Evolutionary conservation across 1,140 invertebrate genomes (phyloP).

Genomic region (Apis laboriosa): DNA sequence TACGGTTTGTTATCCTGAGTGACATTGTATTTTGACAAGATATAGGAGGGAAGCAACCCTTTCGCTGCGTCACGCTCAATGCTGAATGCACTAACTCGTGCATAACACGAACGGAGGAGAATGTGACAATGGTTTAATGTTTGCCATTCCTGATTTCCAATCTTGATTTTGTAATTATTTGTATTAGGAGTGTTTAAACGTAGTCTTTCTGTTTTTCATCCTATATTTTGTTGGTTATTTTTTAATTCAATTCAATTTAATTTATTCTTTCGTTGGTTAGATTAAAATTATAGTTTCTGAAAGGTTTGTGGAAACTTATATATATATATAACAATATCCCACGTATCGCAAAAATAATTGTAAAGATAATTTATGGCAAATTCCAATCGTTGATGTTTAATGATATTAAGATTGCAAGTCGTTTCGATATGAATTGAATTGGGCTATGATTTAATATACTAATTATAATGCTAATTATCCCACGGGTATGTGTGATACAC

Average conservation of each 20-base stretch:
- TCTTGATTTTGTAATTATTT: too few relatives aligned
- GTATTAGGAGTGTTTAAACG: too few relatives aligned
- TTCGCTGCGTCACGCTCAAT: neutral
- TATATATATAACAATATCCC: too few relatives aligned
- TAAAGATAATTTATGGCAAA: too few relatives aligned
- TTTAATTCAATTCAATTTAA: too few relatives aligned
- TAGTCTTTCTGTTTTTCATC: too few relatives aligned
- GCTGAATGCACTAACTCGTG: too few relatives aligned
- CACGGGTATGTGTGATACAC: neutral
- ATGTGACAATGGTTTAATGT: neutral
- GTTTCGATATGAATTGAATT: neutral
- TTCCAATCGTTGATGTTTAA: neutral
- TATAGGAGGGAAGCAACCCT: neutral
- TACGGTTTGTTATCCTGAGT: conserved; percentile 7
- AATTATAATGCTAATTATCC: neutral
- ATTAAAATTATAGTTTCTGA: too few relatives aligned
- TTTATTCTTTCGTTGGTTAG: too few relatives aligned
- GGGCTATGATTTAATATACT: neutral
- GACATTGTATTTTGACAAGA: conserved; percentile 22
- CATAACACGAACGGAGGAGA: neutral
- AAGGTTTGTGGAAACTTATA: too few relatives aligned
- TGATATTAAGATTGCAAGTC: neutral
- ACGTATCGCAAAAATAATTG: too few relatives aligned
- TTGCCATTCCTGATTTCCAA: neutral
- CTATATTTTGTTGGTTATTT: too few relatives aligned